Evolutionary conservation across 2,888 invertebrate genomes (phyloP), one percentile per base, ranked within the genome.

Genomic region (Melangyna quadrimaculata): DNA sequence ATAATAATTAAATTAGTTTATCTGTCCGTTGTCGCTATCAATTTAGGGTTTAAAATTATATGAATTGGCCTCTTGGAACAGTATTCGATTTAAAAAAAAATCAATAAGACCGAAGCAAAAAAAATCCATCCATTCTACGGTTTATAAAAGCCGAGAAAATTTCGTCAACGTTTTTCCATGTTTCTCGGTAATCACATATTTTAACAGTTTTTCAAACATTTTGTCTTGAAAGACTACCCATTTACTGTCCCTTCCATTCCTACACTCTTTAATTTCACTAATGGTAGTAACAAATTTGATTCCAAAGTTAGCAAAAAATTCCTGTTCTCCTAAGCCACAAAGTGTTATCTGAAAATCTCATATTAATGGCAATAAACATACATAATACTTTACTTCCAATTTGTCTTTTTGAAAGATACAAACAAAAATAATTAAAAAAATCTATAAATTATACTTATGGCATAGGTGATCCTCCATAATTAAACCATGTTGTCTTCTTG

Each of bases 401-500:
- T n/a, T 45, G 14, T 65, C 65, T 65, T 29, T 65, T 45, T 45
- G 45, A 45, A 65, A 63, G 37, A 45, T 45, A 17, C 5, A 40
- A 65, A 29, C 29, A 29, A 7, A 27, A 48, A 14, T 3, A 19
- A 59, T 29, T 1, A 22, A 40, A 19, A 65, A 71, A 27, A 55
- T 37, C 32, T 35, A 35, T 48, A 24, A 19, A 57, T n/a, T 17
- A 12, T 29, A 40, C 10, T 24, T 27, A 51, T 51, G 51, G 37
- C 43, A 35, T 51, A 14, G n/a, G n/a, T n/a, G n/a, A n/a, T 37
- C 32, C 45, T 48, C 17, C 29, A 55, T 27, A 51, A 24, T 37
- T 35, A 35, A 71, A 67, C 67, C 71, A 72, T 72, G 74, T 72
- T 84, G 79, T 80, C 79, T 80, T 77, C 79, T 80, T 84, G 79